Conservation (phyloP, 1,140 invertebrate species). For the Whitmania pigra region DNA sequence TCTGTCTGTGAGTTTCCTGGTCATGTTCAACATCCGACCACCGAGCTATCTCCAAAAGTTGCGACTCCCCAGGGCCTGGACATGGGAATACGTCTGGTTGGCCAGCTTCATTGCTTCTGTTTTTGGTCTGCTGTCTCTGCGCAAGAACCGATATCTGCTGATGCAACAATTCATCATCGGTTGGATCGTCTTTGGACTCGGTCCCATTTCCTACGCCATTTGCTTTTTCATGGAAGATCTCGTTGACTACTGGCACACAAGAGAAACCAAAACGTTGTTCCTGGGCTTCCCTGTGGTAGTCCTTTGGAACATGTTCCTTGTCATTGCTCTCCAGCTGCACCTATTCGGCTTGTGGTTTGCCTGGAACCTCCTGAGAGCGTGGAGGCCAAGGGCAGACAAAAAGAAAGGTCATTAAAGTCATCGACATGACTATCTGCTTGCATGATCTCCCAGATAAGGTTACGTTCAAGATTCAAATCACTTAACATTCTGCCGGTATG, state of each 20-base stretch:
- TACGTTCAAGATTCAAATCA: no score
- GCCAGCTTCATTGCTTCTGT: conserved; percentile 70
- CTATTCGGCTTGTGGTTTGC: conserved; percentile 77
- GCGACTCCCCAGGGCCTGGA: conserved; percentile 72
- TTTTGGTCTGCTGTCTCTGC: conserved; percentile 69
- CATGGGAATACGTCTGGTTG: conserved; percentile 91
- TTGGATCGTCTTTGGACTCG: conserved; percentile 60
- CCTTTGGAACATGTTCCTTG: conserved; percentile 82
- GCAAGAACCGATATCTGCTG: conserved; percentile 63
- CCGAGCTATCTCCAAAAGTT: conserved; percentile 61
- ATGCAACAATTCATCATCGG: conserved; percentile 71
- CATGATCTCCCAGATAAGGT: no score
- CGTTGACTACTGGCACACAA: conserved; percentile 60
- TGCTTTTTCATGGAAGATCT: conserved; percentile 70
- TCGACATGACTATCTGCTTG: no score
- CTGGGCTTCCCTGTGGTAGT: conserved; percentile 71
- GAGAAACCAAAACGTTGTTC: conserved; percentile 47
- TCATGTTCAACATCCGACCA: conserved; percentile 75
- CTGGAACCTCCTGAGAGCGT: conserved; percentile 67
- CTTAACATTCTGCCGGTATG: no score
- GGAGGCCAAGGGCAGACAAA: conserved; percentile 48
- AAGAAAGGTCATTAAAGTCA: background rate
- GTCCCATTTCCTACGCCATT: conserved; percentile 66
- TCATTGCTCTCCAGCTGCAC: conserved; percentile 77
- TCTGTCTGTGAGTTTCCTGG: conserved; percentile 75